Base-by-base conservation (phyloP, 1,140 invertebrate genomes). In the Hypsibius dujardini region DNA sequence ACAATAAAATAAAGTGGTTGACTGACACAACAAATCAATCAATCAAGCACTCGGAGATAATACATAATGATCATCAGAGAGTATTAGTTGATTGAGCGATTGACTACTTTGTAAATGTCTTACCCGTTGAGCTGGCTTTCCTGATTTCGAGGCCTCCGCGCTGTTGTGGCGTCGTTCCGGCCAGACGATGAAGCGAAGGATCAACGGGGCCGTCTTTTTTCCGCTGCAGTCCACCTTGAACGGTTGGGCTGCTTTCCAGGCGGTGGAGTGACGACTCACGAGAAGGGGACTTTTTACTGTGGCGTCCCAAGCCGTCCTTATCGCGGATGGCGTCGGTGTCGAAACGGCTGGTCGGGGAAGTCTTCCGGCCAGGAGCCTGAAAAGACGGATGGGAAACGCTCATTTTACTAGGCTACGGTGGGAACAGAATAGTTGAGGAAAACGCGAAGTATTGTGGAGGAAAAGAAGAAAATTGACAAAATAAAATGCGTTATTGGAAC, bases 111-210 rank as follows among this genome's bases (percentile, higher is more conserved):
- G 84, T 72, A 82, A 81, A 70, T 82, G 81, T 70, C 81, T 82
- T 0, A 81, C 81, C 71, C 76, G 72, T 40, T 84, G 80, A 75
- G 86, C 86, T 42, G 59, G 87, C 86, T 77, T 93, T 92, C 79
- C 87, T 88, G 45, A 92, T 86, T 70, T 93, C 85, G 59, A 95
- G 82, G 47, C 92, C 89, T 28, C 90, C 90, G 74, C 82, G 81
- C 77, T 87, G 83, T 72, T 84, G 82, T 1, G 81, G 82, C n/a
- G 83, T 82, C n/a, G 83, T 85, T 3, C 90, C 92, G 79, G 90
- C 89, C 74, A 95, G 82, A 72, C 88, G 85, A 81, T 92, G 88
- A 70, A 93, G 71, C 45, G 75, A 74, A 45, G 46, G 46, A 15
- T 69, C 72, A 46, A 74, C 73, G 12, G 74, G 71, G 40, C 75